These are phyloP conservation scores for Zaprionus bogoriensis DNA, from an alignment of 2,888 invertebrate genomes.

Conservation along the genomic window DNA sequence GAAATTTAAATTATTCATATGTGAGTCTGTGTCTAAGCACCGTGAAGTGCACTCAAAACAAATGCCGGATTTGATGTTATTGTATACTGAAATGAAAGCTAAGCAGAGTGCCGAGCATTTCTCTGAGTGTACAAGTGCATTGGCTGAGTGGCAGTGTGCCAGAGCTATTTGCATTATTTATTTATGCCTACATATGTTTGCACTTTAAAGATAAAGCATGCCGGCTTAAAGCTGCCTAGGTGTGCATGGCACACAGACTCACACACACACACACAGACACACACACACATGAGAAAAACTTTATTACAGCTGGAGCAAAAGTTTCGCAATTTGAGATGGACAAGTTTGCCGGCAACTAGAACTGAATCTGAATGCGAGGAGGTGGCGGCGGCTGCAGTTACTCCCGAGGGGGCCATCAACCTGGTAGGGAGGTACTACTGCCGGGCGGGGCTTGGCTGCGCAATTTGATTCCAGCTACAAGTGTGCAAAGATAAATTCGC, in stretches of 20 bases:
- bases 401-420: slow-evolving; percentile 42
- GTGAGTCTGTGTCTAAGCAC: neutral
- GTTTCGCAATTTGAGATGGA: slow-evolving; percentile 52
- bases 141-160: neutral
- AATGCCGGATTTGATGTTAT: too few species aligned
- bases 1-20: neutral
- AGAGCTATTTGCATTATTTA: slow-evolving; percentile 35
- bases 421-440: too few species aligned
- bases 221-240: slow-evolving; percentile 22
- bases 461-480: slow-evolving; percentile 20
- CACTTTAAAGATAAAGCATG: slow-evolving; percentile 25
- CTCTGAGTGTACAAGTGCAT: neutral
- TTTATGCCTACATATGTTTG: slow-evolving; percentile 11
- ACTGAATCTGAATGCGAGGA: slow-evolving; percentile 32
- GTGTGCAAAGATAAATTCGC: slow-evolving; percentile 19
- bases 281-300: slow-evolving; percentile 14
- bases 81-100: slow-evolving; percentile 7
- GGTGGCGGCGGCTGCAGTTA: neutral
- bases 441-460: slow-evolving; percentile 5
- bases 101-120: too few species aligned
- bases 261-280: neutral
- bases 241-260: slow-evolving; percentile 13
- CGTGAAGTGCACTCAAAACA: neutral
- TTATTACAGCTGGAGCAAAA: slow-evolving; percentile 42
- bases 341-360: slow-evolving; percentile 45